Percentiles rank a stretch among this genome's conserved stretches.
Evolutionary conservation across 2,113 vertebrate species (phyloP).

Genomic region (Myrmecophaga tridactyla): DNA sequence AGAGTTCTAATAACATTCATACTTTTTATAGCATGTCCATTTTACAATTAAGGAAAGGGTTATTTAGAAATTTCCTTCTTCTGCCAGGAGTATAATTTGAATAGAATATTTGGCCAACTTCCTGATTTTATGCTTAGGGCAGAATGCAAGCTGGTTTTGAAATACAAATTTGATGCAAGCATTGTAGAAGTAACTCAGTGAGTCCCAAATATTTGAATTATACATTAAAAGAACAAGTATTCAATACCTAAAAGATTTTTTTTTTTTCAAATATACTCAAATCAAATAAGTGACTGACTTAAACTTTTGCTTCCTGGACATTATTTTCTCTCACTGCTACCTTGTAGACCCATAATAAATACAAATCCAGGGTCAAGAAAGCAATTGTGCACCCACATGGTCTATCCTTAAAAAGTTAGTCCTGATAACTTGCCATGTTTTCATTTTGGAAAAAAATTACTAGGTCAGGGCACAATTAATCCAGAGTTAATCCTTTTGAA

Average conservation of each 20-base stretch:
- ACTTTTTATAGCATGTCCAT: conserved; percentile 53
- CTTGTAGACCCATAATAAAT: neutral
- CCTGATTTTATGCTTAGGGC: conserved; percentile 42
- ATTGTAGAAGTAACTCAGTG: neutral
- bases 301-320: neutral
- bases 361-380: neutral
- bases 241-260: neutral
- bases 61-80: conserved; percentile 36
- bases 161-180: neutral
- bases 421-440: neutral
- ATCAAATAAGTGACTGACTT: conserved; percentile 25
- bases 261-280: neutral
- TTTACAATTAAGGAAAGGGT: conserved; percentile 46
- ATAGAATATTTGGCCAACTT: conserved; percentile 6
- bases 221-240: conserved; percentile 18
- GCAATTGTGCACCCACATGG: neutral
- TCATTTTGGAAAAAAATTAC: neutral
- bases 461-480: neutral
- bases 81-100: conserved; percentile 36
- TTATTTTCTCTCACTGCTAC: neutral
- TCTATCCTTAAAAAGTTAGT: neutral
- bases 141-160: conserved; percentile 44
- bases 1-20: conserved; percentile 16
- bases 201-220: conserved; percentile 37
- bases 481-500: neutral